Percentiles rank a stretch among this genome's conserved stretches.
These are phyloP conservation scores for Pangasianodon hypophthalmus DNA, from an alignment of 2,113 vertebrate genomes.

Conservation along the genomic window DNA sequence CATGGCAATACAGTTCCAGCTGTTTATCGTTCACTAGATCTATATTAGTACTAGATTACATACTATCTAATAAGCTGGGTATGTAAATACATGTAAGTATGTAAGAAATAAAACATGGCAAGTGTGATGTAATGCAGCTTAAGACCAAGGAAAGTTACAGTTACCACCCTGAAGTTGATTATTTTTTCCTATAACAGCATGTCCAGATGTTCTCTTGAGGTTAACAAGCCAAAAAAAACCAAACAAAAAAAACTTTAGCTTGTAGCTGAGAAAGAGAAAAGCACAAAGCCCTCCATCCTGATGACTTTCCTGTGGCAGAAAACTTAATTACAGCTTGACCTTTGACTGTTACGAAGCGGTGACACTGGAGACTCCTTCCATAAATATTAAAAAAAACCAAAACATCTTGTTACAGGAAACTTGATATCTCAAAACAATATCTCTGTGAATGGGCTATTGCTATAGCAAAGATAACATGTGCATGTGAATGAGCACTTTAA, in stretches of 20 bases:
- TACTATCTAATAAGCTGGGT: neutral
- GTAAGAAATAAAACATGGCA: neutral
- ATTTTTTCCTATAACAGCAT: neutral
- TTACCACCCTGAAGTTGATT: neutral
- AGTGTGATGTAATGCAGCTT: neutral
- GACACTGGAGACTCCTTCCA: neutral
- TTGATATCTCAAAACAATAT: neutral
- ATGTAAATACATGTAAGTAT: neutral
- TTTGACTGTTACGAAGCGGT: neutral
- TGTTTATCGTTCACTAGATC: neutral
- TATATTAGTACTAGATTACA: neutral
- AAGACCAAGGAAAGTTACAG: neutral
- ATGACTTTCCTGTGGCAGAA: neutral
- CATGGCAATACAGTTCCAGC: neutral
- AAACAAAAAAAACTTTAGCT: no score
- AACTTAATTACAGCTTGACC: neutral
- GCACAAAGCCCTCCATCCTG: neutral
- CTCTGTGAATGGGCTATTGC: neutral
- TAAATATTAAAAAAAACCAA: neutral
- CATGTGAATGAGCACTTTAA: neutral
- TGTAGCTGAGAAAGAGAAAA: neutral
- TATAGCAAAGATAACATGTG: neutral
- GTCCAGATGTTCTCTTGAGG: no score
- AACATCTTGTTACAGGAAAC: neutral
- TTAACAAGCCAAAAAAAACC: no score